Conservation (phyloP, 2,797 vertebrate species). For the Fundulus diaphanus region DNA sequence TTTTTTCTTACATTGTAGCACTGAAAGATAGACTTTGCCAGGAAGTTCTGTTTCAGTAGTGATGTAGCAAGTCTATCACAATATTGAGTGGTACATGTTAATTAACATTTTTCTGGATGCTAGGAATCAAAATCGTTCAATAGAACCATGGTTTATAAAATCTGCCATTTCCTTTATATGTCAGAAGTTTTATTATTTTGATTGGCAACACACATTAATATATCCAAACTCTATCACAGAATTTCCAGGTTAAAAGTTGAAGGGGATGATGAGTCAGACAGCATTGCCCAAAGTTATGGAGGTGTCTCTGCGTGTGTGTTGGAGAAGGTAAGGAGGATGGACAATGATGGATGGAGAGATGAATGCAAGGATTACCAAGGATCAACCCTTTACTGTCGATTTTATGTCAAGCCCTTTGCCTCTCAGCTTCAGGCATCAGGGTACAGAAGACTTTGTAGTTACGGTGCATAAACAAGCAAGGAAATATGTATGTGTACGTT, state of each 20-base stretch:
- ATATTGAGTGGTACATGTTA: neutral
- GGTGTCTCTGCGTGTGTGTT: conserved; percentile 8
- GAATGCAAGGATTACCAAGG: conserved; percentile 46
- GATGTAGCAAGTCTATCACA: neutral
- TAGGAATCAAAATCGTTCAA: neutral
- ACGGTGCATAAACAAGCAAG: neutral
- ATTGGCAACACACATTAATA: neutral
- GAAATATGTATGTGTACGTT: neutral
- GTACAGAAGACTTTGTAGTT: conserved; percentile 41
- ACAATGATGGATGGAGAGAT: conserved; percentile 51
- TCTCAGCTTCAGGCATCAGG: conserved; percentile 19
- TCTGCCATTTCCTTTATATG: too few relatives aligned
- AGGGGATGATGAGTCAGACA: neutral
- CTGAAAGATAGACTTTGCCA: conserved; percentile 4
- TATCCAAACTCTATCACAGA: neutral
- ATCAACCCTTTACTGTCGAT: conserved; percentile 53
- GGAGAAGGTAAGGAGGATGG: conserved; percentile 18
- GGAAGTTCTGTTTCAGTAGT: neutral
- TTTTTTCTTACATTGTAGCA: neutral
- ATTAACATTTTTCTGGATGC: neutral
- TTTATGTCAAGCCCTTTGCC: conserved; percentile 39
- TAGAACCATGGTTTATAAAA: neutral
- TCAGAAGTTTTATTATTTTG: neutral
- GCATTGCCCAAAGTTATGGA: conserved; percentile 1
- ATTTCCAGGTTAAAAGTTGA: neutral